phyloP scores from a whole-genome alignment of 2,113 vertebrate species.

The Reinhardtius hippoglossoides region DNA sequence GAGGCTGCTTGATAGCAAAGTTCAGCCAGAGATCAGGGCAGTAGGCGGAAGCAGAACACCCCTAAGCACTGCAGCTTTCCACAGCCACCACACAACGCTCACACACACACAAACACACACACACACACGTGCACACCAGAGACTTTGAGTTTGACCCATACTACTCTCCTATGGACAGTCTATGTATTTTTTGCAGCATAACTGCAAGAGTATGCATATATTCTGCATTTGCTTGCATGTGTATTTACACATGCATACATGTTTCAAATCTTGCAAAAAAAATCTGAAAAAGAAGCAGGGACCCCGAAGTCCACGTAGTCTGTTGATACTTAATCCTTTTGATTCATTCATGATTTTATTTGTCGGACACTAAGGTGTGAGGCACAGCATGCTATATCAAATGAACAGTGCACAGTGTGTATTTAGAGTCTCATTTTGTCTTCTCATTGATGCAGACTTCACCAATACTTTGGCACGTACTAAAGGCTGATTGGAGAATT shows the following conservation, averaged over 20 bases:
- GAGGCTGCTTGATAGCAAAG: slow-evolving; percentile 48
- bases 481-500: no score
- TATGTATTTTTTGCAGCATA: slow-evolving; percentile 16
- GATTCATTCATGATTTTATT: neutral
- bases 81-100: slow-evolving; percentile 28
- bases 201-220: neutral
- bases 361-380: no score
- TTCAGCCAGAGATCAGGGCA: slow-evolving; percentile 49
- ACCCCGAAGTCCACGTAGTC: neutral
- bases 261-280: no score
- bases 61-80: slow-evolving; percentile 33
- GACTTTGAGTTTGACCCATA: slow-evolving; percentile 28
- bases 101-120: neutral
- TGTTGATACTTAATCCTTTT: neutral
- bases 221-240: no score
- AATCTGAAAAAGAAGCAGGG: neutral
- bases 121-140: neutral
- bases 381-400: no score
- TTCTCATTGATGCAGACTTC: no score
- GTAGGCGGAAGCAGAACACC: slow-evolving; percentile 47
- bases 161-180: slow-evolving; percentile 2
- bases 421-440: no score
- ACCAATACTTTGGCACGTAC: no score
- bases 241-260: neutral
- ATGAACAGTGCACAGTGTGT: no score